A percentile compares a stretch with the other conserved stretches of the same genome.
Evolutionary conservation across 2,113 vertebrate genomes (phyloP).

Genomic region (Ophthalmolycus amberensis): DNA sequence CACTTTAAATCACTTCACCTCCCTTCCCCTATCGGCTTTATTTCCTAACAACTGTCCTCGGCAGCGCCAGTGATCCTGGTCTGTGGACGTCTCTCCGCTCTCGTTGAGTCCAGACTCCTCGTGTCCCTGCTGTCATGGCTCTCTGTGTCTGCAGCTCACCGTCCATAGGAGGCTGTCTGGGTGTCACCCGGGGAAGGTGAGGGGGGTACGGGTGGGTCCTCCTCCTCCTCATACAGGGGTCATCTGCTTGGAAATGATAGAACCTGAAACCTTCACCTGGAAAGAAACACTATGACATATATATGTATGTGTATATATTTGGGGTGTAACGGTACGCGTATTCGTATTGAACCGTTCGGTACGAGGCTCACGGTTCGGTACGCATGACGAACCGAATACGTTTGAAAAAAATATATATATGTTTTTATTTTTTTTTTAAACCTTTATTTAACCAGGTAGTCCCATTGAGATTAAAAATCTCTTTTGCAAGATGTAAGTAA

Average conservation of each 20-base stretch:
- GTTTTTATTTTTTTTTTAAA: no score
- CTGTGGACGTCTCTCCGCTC: neutral
- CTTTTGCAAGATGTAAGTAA: no score
- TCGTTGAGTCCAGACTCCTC: neutral
- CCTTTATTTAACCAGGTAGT: no score
- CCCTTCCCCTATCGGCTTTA: neutral
- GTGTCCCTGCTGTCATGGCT: neutral
- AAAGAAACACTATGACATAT: no score
- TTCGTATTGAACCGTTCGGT: no score
- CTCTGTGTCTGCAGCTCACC: conserved; percentile 9
- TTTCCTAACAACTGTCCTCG: neutral
- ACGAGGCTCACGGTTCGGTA: no score
- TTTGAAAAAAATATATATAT: no score
- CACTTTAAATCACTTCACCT: neutral
- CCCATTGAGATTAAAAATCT: no score
- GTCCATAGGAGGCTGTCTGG: neutral
- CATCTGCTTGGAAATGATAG: neutral
- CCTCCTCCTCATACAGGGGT: neutral
- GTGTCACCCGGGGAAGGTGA: neutral
- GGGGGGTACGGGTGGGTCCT: conserved; percentile 15
- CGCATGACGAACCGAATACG: no score
- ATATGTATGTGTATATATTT: no score
- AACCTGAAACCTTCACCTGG: neutral
- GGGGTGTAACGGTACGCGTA: no score
- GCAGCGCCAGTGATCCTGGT: neutral